phyloP scores from a whole-genome alignment of 2,113 vertebrate species.

The Tachuris rubrigastra region DNA sequence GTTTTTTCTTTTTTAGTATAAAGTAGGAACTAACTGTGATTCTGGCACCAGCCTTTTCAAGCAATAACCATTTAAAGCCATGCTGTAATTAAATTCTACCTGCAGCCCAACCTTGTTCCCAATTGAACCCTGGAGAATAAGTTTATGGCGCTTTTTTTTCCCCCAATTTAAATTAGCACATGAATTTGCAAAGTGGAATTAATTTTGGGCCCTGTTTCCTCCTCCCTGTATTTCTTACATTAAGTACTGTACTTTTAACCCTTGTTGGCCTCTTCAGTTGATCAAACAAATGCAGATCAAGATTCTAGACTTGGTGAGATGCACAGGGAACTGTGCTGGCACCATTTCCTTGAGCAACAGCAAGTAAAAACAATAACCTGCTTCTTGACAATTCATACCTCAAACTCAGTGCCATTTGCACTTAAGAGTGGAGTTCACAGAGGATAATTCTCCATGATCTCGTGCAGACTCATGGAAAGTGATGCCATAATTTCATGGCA shows the following conservation, averaged over 20 bases:
- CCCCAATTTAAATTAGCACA: neutral
- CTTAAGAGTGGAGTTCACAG: neutral
- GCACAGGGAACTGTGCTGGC: neutral
- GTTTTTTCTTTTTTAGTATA: too few relatives aligned
- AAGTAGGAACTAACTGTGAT: neutral
- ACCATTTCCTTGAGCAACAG: neutral
- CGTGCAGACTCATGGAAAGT: neutral
- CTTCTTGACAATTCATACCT: neutral
- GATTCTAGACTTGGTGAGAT: neutral
- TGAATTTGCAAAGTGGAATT: neutral
- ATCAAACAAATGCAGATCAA: neutral
- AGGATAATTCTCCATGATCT: neutral
- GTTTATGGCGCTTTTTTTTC: neutral
- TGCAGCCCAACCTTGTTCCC: neutral
- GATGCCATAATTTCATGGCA: neutral
- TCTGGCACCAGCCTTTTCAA: neutral
- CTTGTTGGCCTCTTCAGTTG: neutral
- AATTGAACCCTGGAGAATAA: neutral
- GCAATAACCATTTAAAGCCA: neutral
- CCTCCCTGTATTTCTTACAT: neutral
- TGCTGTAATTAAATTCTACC: constrained; percentile 14
- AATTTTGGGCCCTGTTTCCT: neutral
- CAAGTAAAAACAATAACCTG: neutral
- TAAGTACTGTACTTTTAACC: neutral
- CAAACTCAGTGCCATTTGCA: neutral